These are phyloP conservation scores for Turnix velox DNA, from an alignment of 2,113 vertebrate species.

Conservation along the genomic window DNA sequence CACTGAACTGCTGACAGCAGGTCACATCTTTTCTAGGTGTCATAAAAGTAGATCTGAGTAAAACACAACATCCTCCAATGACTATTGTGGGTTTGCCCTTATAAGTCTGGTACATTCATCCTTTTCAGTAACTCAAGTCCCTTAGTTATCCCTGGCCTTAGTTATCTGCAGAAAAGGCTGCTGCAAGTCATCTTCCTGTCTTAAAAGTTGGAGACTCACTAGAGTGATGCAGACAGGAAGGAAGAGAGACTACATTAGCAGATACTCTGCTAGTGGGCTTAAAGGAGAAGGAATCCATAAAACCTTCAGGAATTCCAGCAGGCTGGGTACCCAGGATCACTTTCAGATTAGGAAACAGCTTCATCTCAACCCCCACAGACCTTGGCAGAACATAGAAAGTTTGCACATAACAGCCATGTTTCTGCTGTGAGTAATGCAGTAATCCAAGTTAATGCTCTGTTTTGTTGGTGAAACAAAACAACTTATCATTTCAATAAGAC, in stretches of 20 bases:
- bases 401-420: constrained; percentile 25
- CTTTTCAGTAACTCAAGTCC: background rate
- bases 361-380: constrained; percentile 34
- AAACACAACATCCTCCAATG: background rate
- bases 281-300: constrained; percentile 17
- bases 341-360: constrained; percentile 46
- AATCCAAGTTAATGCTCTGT: background rate
- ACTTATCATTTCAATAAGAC: background rate
- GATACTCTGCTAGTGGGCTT: background rate
- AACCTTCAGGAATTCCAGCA: constrained; percentile 24
- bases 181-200: background rate
- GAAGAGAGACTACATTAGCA: background rate
- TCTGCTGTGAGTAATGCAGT: constrained; percentile 27
- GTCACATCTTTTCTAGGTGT: background rate
- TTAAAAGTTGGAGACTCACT: background rate
- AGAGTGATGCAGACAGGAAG: background rate
- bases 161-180: background rate
- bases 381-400: constrained; percentile 30
- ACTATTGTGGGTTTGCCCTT: background rate
- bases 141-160: background rate
- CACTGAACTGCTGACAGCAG: background rate
- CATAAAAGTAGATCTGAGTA: background rate
- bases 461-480: background rate
- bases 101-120: background rate
- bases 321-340: background rate